These are phyloP conservation scores for Cacoxenus indagator DNA, from an alignment of 2,888 invertebrate genomes.

Conservation along the genomic window DNA sequence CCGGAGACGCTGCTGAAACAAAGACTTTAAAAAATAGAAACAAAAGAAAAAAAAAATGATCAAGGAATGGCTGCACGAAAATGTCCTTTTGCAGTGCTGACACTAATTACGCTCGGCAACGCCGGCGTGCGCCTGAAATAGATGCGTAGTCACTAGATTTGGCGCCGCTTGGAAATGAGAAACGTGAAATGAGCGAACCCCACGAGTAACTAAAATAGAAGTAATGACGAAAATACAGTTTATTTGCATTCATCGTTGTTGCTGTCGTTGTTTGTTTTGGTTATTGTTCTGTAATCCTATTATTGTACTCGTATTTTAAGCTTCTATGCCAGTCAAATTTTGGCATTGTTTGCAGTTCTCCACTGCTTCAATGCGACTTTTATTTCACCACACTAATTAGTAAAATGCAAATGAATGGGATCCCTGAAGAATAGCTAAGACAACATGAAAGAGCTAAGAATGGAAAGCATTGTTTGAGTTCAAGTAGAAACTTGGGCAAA, in stretches of 20 bases:
- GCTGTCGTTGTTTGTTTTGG: background rate
- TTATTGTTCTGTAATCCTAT: background rate
- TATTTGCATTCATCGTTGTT: background rate
- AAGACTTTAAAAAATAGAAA: conserved; percentile 7
- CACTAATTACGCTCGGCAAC: conserved; percentile 3
- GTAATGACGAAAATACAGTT: background rate
- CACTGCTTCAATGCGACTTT: background rate
- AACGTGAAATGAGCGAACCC: background rate
- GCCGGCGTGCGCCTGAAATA: background rate
- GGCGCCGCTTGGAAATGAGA: background rate
- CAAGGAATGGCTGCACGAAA: background rate
- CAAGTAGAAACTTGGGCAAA: too few relatives aligned
- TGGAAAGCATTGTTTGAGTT: too few relatives aligned
- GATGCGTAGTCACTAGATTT: background rate
- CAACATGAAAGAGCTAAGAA: background rate
- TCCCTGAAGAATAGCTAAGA: background rate
- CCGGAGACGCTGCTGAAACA: background rate
- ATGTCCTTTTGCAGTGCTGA: background rate
- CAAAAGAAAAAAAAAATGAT: background rate
- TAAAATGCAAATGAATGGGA: background rate
- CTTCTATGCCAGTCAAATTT: background rate
- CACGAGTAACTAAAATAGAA: background rate
- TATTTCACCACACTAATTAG: background rate
- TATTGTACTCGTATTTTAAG: background rate
- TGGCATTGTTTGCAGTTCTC: background rate